These are phyloP conservation scores for Cerastoderma edule DNA, from an alignment of 2,888 invertebrate species.

Conservation along the genomic window DNA sequence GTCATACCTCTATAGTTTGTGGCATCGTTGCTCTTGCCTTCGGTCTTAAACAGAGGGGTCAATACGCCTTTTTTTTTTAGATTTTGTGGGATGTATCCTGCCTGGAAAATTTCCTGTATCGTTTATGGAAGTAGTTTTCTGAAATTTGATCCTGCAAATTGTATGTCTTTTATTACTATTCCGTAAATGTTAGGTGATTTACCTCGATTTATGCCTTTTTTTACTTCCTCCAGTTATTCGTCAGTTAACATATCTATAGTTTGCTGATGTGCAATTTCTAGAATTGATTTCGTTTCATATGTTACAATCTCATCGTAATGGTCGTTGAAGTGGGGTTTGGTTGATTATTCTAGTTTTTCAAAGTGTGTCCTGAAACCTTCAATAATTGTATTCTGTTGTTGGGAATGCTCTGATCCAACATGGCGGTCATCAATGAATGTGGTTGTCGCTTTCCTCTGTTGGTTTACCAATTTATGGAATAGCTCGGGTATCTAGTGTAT, in stretches of 20 bases:
- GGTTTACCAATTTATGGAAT: too few relatives aligned
- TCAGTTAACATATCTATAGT: neutral
- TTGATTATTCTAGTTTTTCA: too few relatives aligned
- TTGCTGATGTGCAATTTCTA: neutral
- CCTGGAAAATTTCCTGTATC: neutral
- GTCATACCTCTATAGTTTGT: conserved; percentile 5
- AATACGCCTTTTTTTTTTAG: conserved; percentile 6
- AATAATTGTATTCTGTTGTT: too few relatives aligned
- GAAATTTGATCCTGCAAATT: neutral
- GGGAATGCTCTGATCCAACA: too few relatives aligned
- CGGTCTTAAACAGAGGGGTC: neutral
- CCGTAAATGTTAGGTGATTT: conserved; percentile 6
- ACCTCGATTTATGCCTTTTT: conserved; percentile 7
- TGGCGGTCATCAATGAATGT: too few relatives aligned
- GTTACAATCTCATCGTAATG: too few relatives aligned
- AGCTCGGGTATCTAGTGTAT: too few relatives aligned
- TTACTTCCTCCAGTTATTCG: conserved; percentile 21
- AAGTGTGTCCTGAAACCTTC: too few relatives aligned
- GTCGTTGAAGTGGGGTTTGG: too few relatives aligned
- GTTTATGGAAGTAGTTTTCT: neutral
- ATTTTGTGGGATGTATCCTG: neutral
- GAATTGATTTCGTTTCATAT: too few relatives aligned
- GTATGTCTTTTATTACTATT: neutral
- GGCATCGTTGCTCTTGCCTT: conserved; percentile 3
- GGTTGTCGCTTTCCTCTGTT: too few relatives aligned